Base-by-base conservation (phyloP, 1,140 invertebrate species). In the Metaphire vulgaris region DNA sequence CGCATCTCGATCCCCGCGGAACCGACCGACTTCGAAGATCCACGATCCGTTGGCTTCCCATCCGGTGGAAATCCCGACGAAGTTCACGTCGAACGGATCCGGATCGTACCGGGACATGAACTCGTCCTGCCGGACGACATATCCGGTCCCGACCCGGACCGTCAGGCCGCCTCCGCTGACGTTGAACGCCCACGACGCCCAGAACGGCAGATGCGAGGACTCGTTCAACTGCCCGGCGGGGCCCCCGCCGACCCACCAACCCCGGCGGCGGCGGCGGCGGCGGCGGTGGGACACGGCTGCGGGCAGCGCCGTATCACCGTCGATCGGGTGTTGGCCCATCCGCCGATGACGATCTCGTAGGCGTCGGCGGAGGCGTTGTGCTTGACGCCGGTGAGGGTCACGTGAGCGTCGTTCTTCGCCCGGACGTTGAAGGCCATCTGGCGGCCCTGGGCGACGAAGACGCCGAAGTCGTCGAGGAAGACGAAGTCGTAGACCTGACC, bases 331-430 rank as follows among this genome's bases (percentile, higher is more conserved):
- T 75, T 69, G 12, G 32, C 33, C 80, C 81, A 81, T 14, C 80
- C 80, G 64, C 81, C 81, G 30, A 81, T 78, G 0, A 81, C 81
- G 41, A 81, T 79, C 67, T 81, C 80, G 67, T 81, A 81, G 28
- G 80, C 78, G 29, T 80, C 76, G 0, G 14, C 30, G n/a, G 28
- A 71, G 33, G 70, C 69, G 15, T 72, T 30, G 21, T 68, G 69
- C 21, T 78, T 71, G 1, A 14, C 67, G 1, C 65, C 31, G 29
- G 79, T 78, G 14, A 82, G 56, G 1, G 78, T 76, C 26, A 82
- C 69, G 66, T 82, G 81, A 12, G 80, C 81, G 29, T 82, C 81
- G 74, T 81, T 79, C 21, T 77, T 78, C 6, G 81, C 80, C 72
- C 72, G 76, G 1, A 81, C 78, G n/a, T 78, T 69, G 74, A 81